Evolutionary conservation across 1,140 invertebrate species (phyloP), one percentile per base, ranked within the genome.

Genomic region (Drosophila kohkoa): DNA sequence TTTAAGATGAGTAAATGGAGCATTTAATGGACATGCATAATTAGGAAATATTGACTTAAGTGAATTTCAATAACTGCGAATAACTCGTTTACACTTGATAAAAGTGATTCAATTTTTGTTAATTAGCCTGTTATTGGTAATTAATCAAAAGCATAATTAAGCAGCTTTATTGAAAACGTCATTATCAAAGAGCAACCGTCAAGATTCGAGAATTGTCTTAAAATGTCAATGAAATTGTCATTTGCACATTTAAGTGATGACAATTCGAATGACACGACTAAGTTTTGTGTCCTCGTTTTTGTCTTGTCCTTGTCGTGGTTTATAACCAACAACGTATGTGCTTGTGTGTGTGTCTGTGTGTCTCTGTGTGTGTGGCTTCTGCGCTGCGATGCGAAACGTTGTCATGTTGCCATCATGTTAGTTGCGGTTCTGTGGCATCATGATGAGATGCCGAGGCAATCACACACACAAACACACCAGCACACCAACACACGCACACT

Each of bases 351-450:
- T 32, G 20, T 25, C 16, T 32, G 30, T 7, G 32, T 8, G 0
- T 32, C 6, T 38, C 10, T 81, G 46, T 48, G 46, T 85, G 46
- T 85, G 78, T 83, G 67, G 76, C 55, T 57, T 70, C 51, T 65
- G 67, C 55, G 46, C 25, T 55, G 32, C 41, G 30, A 62, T 48
- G 49, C 66, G 65, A 41, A 64, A 58, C 68, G 60, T 59, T 72
- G 60, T 66, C 69, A 72, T 71, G 59, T 68, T 70, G 69, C 32
- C 68, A 69, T 67, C 69, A 76, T 86, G 83, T 83, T 67, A 69
- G 77, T 81, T 88, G 85, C 85, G 83, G 83, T 88, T 89, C 64
- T 88, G 83, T 72, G 83, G 83, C 81, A 83, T 49, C 72, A 74
- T 87, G 69, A 88, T 87, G 83, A 80, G 75, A 77, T 72, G 79